Base-by-base conservation (phyloP, 2,113 vertebrate genomes). In the Pelecanus crispus region DNA sequence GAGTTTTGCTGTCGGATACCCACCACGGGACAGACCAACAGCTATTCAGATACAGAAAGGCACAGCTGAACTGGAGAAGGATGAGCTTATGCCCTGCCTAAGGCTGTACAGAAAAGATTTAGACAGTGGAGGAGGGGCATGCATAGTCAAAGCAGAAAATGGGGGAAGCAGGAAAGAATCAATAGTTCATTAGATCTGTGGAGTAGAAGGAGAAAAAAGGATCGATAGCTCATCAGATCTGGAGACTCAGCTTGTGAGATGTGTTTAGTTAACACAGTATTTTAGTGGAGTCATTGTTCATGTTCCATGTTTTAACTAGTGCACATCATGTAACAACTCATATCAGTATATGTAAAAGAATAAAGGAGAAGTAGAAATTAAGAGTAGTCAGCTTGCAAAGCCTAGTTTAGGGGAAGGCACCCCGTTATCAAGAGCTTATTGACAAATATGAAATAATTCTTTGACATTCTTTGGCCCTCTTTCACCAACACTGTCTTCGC, bases 171-270 rank as follows among this genome's bases (percentile, higher is more conserved):
- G 56, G 49, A 72, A 63, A 49, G 66, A 88, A 93, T 96, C 94
- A 56, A 91, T 96, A 95, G 73, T 85, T 91, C 83, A 87, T 96
- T 85, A 92, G 52, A 67, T 61, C 47, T 87, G 68, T 40, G 42
- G 36, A 56, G n/a, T 17, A 52, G 66, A 56, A 85, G 70, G 19
- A 92, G 56, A 53, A 87, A 77, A 32, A 79, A 42, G 40, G 52
- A 91, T 95, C 66, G 0, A 91, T 96, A 95, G 56, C 81, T 94
- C 80, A 89, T 94, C 73, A 67, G 38, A 71, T 52, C 65, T 24
- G 21, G 56, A 87, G 73, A n/a, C 34, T 21, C 1, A 2, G 45
- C 49, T 81, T 58, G 45, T 56, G 71, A 58, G 55, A 74, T 70
- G 32, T 38, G 50, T 34, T 38, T 73, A 28, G 22, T 73, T 93